Evolutionary conservation across 2,888 invertebrate species (phyloP).

Genomic region (Calameuta pallipes): DNA sequence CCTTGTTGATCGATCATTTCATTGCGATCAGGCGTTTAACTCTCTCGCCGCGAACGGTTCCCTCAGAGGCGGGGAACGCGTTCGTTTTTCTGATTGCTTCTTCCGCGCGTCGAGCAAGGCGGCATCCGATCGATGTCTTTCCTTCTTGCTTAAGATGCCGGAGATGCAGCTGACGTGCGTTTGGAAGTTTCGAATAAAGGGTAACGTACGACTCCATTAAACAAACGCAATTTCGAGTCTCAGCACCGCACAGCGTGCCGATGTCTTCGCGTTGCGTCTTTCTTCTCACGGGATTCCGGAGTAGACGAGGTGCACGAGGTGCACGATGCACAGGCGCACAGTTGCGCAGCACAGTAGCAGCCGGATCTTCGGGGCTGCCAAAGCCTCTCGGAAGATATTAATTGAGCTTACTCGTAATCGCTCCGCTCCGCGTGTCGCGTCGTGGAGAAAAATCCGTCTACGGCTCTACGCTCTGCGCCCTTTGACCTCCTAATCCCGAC

Average conservation of each 20-base stretch:
- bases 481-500: neutral
- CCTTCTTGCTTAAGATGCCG: neutral
- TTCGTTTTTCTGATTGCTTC: conserved; percentile 27
- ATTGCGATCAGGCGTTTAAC: neutral
- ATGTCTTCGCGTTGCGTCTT: neutral
- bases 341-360: neutral
- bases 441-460: neutral
- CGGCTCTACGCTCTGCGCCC: neutral
- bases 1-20: conserved; percentile 24
- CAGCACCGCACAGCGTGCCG: neutral
- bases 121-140: neutral
- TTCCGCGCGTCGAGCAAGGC: neutral
- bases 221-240: neutral
- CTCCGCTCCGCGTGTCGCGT: neutral
- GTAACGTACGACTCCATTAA: neutral
- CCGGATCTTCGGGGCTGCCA: neutral
- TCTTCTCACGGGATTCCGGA: neutral
- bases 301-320: neutral
- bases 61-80: conserved; percentile 9
- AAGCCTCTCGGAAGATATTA: neutral
- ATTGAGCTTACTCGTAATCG: neutral
- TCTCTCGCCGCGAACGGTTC: neutral
- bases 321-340: neutral
- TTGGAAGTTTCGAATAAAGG: neutral
- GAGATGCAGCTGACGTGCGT: neutral